phyloP scores from a whole-genome alignment of 1,140 invertebrate genomes.

The Nomia melanderi region DNA sequence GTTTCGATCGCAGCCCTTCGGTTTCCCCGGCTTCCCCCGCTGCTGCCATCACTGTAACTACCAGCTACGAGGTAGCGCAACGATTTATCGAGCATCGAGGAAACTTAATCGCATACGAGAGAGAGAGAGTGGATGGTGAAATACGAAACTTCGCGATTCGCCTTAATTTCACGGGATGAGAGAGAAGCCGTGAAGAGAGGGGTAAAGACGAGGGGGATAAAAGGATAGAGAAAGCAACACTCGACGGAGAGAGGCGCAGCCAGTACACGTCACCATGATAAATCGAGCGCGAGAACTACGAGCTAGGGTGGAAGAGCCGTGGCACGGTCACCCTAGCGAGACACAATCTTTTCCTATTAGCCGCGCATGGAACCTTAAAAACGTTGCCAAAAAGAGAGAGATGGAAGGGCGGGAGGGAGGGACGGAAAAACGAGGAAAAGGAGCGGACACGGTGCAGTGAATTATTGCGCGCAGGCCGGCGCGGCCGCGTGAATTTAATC shows the following conservation, averaged over 20 bases:
- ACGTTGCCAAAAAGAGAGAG: slow-evolving; percentile 58
- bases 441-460: slow-evolving; percentile 29
- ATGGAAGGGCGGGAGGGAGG: too few species aligned
- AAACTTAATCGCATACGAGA: slow-evolving; percentile 33
- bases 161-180: slow-evolving; percentile 64
- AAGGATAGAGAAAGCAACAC: slow-evolving; percentile 24
- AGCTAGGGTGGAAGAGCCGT: slow-evolving; percentile 8
- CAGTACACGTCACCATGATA: slow-evolving; percentile 70
- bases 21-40: neutral
- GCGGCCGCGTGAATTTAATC: slow-evolving; percentile 56
- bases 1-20: neutral
- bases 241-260: neutral
- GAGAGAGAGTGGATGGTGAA: slow-evolving; percentile 47
- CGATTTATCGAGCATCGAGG: slow-evolving; percentile 44
- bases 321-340: slow-evolving; percentile 49
- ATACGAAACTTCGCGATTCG: slow-evolving; percentile 61
- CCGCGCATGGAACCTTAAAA: slow-evolving; percentile 56
- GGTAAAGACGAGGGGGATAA: neutral
- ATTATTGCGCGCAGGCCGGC: slow-evolving; percentile 46
- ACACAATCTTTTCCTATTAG: slow-evolving; percentile 67
- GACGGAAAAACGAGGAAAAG: slow-evolving; percentile 9
- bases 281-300: slow-evolving; percentile 72
- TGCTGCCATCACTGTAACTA: too few species aligned
- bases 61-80: neutral
- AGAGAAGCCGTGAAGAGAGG: neutral